Evolutionary conservation across 2,113 vertebrate species (phyloP).

Genomic region (Oxyruncus cristatus): DNA sequence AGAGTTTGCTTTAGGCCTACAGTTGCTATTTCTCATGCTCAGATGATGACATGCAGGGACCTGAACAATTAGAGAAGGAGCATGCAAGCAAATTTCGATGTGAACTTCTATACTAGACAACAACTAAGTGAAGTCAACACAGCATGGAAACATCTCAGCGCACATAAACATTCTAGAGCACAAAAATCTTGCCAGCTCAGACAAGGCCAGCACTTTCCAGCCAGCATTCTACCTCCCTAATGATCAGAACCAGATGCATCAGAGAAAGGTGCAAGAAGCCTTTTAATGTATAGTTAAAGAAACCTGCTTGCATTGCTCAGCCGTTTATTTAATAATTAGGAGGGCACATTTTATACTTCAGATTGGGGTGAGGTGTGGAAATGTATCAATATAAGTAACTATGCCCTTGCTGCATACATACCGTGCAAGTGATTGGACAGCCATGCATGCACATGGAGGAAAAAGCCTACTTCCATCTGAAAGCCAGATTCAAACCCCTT

Average conservation of each 20-base stretch:
- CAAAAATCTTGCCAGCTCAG: not conserved
- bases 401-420: not conserved
- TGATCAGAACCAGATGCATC: conserved; percentile 29
- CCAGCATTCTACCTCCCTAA: not conserved
- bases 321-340: not conserved
- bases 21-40: not conserved
- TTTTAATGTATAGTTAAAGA: not conserved
- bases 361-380: not conserved
- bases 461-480: not conserved
- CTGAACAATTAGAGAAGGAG: not conserved
- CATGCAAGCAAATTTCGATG: not conserved
- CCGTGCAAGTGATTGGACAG: not conserved
- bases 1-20: not conserved
- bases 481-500: conserved; percentile 14
- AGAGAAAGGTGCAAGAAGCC: conserved; percentile 55
- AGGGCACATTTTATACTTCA: not conserved
- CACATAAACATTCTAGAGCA: not conserved
- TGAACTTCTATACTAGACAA: not conserved
- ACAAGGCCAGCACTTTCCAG: not conserved
- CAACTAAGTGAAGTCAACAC: not conserved
- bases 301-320: not conserved
- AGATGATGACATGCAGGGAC: not conserved
- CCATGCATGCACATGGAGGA: not conserved
- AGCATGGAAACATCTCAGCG: not conserved
- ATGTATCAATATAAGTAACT: not conserved